A percentile compares a stretch with the other conserved stretches of the same genome.
phyloP scores from a whole-genome alignment of 2,113 vertebrate genomes.

The Pseudopipra pipra region DNA sequence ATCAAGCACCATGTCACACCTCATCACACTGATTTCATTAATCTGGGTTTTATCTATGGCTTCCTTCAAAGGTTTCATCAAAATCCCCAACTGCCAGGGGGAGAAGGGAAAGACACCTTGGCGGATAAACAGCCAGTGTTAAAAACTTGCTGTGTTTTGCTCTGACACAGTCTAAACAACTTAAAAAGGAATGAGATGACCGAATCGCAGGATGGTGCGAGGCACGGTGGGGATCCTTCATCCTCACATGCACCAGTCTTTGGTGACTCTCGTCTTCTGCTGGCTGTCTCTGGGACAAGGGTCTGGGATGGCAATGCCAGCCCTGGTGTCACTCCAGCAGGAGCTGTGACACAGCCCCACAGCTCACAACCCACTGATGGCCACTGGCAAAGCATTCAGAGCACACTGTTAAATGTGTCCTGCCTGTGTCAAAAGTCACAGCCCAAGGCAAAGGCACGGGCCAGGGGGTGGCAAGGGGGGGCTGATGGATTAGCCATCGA shows the following conservation, averaged over 20 bases:
- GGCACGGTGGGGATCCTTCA: not conserved
- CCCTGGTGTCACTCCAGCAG: not conserved
- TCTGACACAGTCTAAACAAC: not conserved
- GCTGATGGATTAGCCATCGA: not conserved
- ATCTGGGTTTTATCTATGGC: not conserved
- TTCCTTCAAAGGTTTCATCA: not conserved
- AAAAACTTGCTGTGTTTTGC: not conserved
- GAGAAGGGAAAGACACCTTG: not conserved
- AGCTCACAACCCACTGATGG: not conserved
- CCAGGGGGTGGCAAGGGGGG: not conserved
- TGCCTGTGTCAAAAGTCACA: constrained; percentile 73
- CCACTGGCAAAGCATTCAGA: not conserved
- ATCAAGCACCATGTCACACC: not conserved
- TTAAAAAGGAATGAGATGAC: not conserved
- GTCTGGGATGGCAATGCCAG: not conserved
- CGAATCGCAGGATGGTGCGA: rapidly evolving
- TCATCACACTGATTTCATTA: not conserved
- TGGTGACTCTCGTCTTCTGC: not conserved
- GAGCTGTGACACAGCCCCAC: not conserved
- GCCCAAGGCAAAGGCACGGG: constrained; percentile 22
- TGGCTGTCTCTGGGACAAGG: not conserved
- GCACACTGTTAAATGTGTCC: constrained; percentile 66
- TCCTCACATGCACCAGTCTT: not conserved
- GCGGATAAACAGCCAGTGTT: not conserved
- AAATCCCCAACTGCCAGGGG: not conserved